Conservation (phyloP, 2,113 vertebrate species). For the Vicugna pacos region DNA sequence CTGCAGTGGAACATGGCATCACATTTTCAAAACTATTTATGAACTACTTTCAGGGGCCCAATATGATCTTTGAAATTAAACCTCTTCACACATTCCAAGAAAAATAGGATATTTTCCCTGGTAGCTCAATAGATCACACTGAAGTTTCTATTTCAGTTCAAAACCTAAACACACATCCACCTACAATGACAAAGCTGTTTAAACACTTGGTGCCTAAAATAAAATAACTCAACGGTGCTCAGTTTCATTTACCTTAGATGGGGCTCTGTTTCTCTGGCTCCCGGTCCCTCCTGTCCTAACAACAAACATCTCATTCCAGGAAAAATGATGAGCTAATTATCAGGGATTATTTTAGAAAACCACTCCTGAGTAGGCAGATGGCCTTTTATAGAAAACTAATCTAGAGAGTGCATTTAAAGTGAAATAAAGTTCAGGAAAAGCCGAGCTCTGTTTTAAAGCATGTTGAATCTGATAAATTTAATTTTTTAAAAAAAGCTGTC, state of each 20-base stretch:
- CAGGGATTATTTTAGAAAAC: neutral
- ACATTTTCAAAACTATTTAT: neutral
- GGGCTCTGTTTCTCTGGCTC: neutral
- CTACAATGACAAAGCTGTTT: neutral
- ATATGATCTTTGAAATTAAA: neutral
- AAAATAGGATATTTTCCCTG: neutral
- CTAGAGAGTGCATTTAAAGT: neutral
- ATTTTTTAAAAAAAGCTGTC: neutral
- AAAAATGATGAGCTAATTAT: neutral
- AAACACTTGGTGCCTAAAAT: neutral
- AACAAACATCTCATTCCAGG: neutral
- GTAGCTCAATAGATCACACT: neutral
- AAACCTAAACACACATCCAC: neutral
- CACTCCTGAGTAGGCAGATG: neutral
- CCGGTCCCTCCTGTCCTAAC: neutral
- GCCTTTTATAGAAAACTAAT: neutral
- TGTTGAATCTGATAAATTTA: neutral
- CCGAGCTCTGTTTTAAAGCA: conserved; percentile 22
- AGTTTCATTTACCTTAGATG: neutral
- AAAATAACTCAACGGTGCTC: rapidly evolving
- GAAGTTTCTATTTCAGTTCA: neutral
- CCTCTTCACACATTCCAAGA: neutral
- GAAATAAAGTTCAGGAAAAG: neutral
- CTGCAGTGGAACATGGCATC: rapidly evolving
- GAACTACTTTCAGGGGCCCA: too few species aligned